These are phyloP conservation scores for Lasioglossum lativentre DNA, from an alignment of 2,888 invertebrate genomes.

Conservation along the genomic window DNA sequence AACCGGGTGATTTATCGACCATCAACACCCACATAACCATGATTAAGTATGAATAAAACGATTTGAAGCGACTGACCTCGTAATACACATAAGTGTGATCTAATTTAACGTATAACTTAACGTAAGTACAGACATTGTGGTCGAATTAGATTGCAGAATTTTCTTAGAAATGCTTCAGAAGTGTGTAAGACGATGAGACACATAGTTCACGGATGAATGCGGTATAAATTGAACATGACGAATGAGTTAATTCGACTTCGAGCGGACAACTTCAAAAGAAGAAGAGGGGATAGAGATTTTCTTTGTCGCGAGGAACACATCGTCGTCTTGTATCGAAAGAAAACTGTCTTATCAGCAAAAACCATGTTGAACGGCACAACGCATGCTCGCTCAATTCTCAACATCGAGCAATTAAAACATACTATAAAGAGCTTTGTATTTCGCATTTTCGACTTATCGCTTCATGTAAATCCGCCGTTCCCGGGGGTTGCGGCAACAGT, in stretches of 20 bases:
- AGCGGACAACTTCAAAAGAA: too few relatives aligned
- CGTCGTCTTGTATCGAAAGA: too few relatives aligned
- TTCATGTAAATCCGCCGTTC: not conserved
- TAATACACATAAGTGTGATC: not conserved
- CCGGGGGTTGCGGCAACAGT: not conserved
- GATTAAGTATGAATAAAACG: conserved; percentile 9
- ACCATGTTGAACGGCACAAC: not conserved
- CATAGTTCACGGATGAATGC: not conserved
- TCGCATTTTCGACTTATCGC: not conserved
- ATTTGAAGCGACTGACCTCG: not conserved
- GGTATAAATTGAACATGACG: not conserved
- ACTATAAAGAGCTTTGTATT: not conserved
- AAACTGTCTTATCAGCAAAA: too few relatives aligned
- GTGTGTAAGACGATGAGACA: not conserved
- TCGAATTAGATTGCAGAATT: not conserved
- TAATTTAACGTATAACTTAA: too few relatives aligned
- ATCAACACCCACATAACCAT: not conserved
- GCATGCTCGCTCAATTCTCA: not conserved
- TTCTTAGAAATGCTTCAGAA: not conserved
- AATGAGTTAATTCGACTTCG: not conserved
- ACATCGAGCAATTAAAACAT: not conserved
- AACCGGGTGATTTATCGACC: not conserved
- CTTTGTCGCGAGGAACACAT: too few relatives aligned
- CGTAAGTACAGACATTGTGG: not conserved
- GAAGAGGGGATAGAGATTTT: too few relatives aligned